A percentile compares a stretch with the other conserved stretches of the same genome.
Evolutionary conservation across 2,113 vertebrate genomes (phyloP).

Genomic region (Sander lucioperca): DNA sequence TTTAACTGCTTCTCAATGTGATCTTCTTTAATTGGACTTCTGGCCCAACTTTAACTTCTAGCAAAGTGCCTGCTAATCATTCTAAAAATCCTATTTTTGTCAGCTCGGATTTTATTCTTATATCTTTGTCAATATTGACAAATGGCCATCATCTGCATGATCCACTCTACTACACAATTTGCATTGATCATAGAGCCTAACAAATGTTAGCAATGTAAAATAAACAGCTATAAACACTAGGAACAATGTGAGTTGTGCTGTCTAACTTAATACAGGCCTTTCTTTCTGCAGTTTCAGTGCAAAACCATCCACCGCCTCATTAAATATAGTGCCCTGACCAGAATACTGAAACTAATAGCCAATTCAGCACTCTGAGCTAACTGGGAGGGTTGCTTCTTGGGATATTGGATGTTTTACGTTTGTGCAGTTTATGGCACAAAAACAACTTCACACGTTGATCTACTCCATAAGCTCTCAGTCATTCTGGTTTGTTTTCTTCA

Average conservation of each 20-base stretch:
- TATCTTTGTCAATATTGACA: not conserved
- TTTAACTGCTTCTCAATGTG: not conserved
- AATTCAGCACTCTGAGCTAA: not conserved
- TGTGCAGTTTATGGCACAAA: not conserved
- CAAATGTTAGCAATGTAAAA: not conserved
- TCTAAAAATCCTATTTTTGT: not conserved
- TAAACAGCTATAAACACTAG: not conserved
- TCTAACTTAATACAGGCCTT: not conserved
- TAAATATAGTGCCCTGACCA: not conserved
- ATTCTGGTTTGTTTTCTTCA: not conserved
- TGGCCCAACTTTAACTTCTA: not conserved
- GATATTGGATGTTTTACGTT: not conserved
- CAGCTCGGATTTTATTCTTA: too few species aligned
- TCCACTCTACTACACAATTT: not conserved
- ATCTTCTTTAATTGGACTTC: not conserved
- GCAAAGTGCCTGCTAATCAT: not conserved
- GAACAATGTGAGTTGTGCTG: not conserved
- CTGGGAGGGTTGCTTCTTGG: not conserved
- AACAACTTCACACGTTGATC: not conserved
- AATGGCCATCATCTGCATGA: not conserved
- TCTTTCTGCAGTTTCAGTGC: not conserved
- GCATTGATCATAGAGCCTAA: not conserved
- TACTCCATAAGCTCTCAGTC: not conserved
- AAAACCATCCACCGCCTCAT: not conserved
- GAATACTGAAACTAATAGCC: not conserved